These are phyloP conservation scores for Battus philenor DNA, from an alignment of 1,140 invertebrate species.

Conservation along the genomic window DNA sequence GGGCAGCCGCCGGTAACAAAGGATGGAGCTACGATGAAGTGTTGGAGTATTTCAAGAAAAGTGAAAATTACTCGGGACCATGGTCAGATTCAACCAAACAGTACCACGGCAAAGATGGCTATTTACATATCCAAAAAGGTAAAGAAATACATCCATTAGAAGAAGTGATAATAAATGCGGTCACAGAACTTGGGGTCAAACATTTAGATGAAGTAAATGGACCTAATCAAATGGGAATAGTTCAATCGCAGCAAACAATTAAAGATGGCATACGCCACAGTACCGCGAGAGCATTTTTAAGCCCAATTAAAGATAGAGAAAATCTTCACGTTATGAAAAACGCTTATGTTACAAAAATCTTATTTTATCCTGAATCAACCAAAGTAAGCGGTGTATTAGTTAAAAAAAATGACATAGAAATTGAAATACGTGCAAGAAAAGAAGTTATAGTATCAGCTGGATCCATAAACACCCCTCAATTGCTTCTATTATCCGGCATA, in stretches of 20 bases:
- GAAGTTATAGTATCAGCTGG: slow-evolving; percentile 84
- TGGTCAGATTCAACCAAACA: slow-evolving; percentile 22
- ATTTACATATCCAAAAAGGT: slow-evolving; percentile 84
- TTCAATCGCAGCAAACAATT: slow-evolving; percentile 44
- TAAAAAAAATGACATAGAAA: slow-evolving; percentile 65
- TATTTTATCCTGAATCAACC: slow-evolving; percentile 74
- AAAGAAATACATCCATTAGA: slow-evolving; percentile 80
- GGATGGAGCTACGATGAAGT: slow-evolving; percentile 72
- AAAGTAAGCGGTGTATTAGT: slow-evolving; percentile 78
- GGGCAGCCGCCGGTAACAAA: slow-evolving; percentile 59
- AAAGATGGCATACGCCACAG: slow-evolving; percentile 69
- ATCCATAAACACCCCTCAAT: slow-evolving; percentile 81
- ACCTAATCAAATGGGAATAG: slow-evolving; percentile 62
- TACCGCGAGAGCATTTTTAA: slow-evolving; percentile 74
- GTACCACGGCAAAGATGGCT: slow-evolving; percentile 85
- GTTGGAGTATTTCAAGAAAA: slow-evolving; percentile 67
- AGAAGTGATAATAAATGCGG: slow-evolving; percentile 84
- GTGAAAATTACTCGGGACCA: slow-evolving; percentile 80
- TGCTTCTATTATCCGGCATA: slow-evolving; percentile 86
- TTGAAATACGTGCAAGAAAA: slow-evolving; percentile 73
- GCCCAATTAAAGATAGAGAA: slow-evolving; percentile 67
- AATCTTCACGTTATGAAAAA: slow-evolving; percentile 84
- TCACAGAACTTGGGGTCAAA: slow-evolving; percentile 82
- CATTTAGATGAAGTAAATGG: slow-evolving; percentile 76
- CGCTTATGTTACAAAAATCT: slow-evolving; percentile 78